Conservation (phyloP, 2,888 invertebrate genomes). For the Athetis lepigone region DNA sequence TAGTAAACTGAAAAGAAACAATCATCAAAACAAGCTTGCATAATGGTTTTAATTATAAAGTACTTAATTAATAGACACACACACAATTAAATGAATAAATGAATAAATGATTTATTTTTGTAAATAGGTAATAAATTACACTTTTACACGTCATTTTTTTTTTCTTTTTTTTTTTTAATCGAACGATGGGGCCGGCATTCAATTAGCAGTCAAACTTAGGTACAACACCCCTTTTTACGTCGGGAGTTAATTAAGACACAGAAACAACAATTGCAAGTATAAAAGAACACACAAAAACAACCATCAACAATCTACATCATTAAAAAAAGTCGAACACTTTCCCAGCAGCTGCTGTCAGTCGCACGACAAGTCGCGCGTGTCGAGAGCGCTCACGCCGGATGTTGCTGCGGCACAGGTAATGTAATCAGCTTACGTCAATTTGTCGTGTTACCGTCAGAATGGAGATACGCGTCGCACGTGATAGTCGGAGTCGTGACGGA, state of each 20-base stretch:
- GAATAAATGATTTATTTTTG: no score
- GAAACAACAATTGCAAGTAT: background rate
- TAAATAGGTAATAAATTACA: no score
- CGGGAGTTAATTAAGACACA: background rate
- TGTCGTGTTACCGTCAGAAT: conserved; percentile 54
- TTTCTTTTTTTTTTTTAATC: no score
- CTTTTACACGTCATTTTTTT: no score
- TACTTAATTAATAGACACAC: no score
- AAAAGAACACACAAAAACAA: conserved; percentile 9
- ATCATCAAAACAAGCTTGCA: no score
- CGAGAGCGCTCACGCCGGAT: conserved; percentile 7
- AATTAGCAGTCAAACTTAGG: no score
- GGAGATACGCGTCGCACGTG: conserved; percentile 47
- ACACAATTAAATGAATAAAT: no score
- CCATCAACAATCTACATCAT: background rate
- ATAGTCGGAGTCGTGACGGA: conserved; percentile 37
- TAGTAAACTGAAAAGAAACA: no score
- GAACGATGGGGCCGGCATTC: no score
- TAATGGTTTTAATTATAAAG: no score
- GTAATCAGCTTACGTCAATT: conserved; percentile 63
- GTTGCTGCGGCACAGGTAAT: conserved; percentile 42
- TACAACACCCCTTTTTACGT: no score
- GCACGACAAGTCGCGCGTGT: conserved; percentile 27
- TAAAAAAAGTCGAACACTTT: background rate
- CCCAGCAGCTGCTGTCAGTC: background rate